Evolutionary conservation across 23 tunicate species (phyloP).

Genomic region (Clavelina lepadiformis): DNA sequence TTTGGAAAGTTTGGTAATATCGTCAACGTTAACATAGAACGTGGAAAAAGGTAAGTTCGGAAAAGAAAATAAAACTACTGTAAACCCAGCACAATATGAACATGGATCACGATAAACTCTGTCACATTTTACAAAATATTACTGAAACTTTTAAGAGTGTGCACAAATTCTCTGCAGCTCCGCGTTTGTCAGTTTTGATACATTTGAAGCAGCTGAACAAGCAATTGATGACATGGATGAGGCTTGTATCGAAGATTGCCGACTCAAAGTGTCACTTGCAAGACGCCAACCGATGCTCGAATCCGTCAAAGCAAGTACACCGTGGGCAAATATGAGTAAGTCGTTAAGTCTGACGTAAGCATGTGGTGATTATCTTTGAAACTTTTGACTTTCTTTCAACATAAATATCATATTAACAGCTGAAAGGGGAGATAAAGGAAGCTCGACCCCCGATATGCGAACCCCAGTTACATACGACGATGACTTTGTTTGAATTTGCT

Average conservation of each 20-base stretch:
- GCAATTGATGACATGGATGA: constrained; percentile 79
- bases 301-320: constrained; percentile 30
- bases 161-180: constrained; percentile 11
- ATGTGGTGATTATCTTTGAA: too few species aligned
- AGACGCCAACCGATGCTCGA: constrained; percentile 69
- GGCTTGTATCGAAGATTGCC: constrained; percentile 52
- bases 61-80: too few species aligned
- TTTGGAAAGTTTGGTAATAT: constrained; percentile 70
- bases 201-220: constrained; percentile 75
- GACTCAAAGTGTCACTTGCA: constrained; percentile 82
- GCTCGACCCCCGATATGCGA: constrained; percentile 35
- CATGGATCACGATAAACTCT: too few species aligned
- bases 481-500: constrained; percentile 28
- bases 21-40: constrained; percentile 63
- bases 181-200: constrained; percentile 66
- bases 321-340: constrained; percentile 53
- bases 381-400: not conserved
- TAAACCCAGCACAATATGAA: too few species aligned
- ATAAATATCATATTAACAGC: not conserved
- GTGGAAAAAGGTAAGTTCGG: constrained; percentile 32
- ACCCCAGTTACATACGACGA: constrained; percentile 57
- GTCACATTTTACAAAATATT: too few species aligned
- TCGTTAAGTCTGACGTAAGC: too few species aligned
- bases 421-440: constrained; percentile 72
- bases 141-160: too few species aligned